A percentile compares a stretch with the other conserved stretches of the same genome.
Conservation (phyloP, 2,888 invertebrate species). For the Erynnis tages region DNA sequence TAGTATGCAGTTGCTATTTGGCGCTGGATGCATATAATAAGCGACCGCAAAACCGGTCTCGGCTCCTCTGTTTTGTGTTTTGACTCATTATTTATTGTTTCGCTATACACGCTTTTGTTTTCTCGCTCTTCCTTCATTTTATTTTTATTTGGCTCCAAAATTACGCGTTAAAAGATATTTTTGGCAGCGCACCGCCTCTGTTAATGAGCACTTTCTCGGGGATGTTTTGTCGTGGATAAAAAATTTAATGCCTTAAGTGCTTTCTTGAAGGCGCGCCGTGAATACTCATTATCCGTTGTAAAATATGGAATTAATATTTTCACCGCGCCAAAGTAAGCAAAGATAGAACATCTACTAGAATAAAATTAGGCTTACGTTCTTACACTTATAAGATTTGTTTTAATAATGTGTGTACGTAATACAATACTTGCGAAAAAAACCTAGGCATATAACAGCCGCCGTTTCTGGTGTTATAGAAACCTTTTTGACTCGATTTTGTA, state of each 20-base stretch:
- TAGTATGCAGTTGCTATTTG: conserved; percentile 28
- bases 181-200: conserved; percentile 24
- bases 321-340: too few relatives aligned
- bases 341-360: too few relatives aligned
- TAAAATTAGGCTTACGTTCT: too few relatives aligned
- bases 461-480: too few relatives aligned
- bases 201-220: conserved; percentile 6
- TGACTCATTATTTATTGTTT: conserved; percentile 24
- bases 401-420: too few relatives aligned
- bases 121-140: conserved; percentile 20
- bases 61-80: conserved; percentile 16
- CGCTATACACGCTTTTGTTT: neutral
- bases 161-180: conserved; percentile 31
- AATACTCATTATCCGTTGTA: neutral
- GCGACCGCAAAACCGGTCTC: conserved; percentile 21
- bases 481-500: too few relatives aligned
- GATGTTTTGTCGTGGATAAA: neutral
- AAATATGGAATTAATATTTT: too few relatives aligned
- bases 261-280: neutral
- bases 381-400: too few relatives aligned
- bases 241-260: neutral
- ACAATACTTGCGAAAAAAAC: too few relatives aligned
- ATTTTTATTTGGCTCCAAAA: conserved; percentile 23
- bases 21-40: conserved; percentile 17
- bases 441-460: too few relatives aligned